A percentile compares a stretch with the other conserved stretches of the same genome.
Conservation (phyloP, 2,888 invertebrate species). For the Pollenia amentaria region DNA sequence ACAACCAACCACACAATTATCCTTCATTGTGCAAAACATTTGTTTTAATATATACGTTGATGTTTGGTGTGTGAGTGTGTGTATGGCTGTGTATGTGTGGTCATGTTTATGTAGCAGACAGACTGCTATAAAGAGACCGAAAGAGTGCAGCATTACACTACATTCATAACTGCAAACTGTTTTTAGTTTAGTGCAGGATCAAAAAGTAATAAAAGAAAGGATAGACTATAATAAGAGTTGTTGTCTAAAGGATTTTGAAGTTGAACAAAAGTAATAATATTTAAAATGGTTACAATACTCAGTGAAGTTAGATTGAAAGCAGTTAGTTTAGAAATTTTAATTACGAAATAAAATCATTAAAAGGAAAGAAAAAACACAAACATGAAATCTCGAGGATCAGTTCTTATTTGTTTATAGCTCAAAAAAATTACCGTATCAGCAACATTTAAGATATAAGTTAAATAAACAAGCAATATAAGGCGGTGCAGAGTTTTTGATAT, state of each 20-base stretch:
- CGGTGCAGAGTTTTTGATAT: no score
- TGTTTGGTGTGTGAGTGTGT: background rate
- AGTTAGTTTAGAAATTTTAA: no score
- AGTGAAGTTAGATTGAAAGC: no score
- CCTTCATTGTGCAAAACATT: conserved; percentile 15
- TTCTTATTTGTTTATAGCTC: no score
- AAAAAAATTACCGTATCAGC: no score
- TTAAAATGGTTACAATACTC: background rate
- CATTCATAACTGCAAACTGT: background rate
- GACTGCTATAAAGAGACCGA: background rate
- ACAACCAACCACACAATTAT: conserved; percentile 22
- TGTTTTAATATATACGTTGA: conserved; percentile 12
- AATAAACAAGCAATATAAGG: no score
- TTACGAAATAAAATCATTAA: no score
- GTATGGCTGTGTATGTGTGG: background rate
- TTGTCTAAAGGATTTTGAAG: background rate
- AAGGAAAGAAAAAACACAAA: no score
- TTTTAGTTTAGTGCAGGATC: background rate
- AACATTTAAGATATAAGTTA: no score
- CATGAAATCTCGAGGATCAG: no score
- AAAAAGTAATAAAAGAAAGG: background rate
- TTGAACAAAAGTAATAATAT: background rate
- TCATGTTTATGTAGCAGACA: background rate
- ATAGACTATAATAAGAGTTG: background rate
- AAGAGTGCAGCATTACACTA: background rate